These are phyloP conservation scores for Tetranychus urticae DNA, from an alignment of 1,140 invertebrate genomes.

Conservation along the genomic window DNA sequence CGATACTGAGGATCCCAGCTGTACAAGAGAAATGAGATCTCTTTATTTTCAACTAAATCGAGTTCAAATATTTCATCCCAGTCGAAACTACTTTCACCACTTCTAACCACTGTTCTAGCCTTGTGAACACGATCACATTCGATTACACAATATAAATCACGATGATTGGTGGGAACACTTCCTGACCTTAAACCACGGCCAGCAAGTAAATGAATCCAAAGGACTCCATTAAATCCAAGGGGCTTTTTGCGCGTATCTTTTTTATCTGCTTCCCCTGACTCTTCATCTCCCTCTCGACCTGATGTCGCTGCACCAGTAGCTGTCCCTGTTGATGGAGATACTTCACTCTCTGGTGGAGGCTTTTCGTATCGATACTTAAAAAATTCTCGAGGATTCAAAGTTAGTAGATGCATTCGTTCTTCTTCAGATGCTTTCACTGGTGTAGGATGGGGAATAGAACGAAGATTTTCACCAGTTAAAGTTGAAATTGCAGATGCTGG, in stretches of 20 bases:
- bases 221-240: conserved; percentile 11
- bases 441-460: conserved; percentile 40
- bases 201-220: conserved; percentile 14
- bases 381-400: conserved; percentile 12
- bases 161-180: conserved; percentile 24
- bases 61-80: conserved; percentile 98
- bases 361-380: conserved; percentile 12
- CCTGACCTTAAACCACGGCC: conserved; percentile 12
- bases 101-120: conserved; percentile 85
- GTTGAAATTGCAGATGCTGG: not conserved
- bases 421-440: conserved; percentile 28
- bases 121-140: conserved; percentile 92
- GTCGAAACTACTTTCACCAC: conserved; percentile 87
- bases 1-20: conserved; percentile 91
- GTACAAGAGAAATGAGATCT: conserved; percentile 86
- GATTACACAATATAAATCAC: conserved; percentile 86
- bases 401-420: conserved; percentile 9
- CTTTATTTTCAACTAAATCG: conserved; percentile 74
- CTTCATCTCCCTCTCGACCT: too few species aligned
- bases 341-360: not conserved
- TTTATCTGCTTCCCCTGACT: too few species aligned
- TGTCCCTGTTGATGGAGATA: not conserved
- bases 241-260: not conserved
- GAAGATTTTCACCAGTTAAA: conserved; percentile 17
- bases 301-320: not conserved